Conservation (phyloP, 1,140 invertebrate species). For the Odontomachus brunneus region DNA sequence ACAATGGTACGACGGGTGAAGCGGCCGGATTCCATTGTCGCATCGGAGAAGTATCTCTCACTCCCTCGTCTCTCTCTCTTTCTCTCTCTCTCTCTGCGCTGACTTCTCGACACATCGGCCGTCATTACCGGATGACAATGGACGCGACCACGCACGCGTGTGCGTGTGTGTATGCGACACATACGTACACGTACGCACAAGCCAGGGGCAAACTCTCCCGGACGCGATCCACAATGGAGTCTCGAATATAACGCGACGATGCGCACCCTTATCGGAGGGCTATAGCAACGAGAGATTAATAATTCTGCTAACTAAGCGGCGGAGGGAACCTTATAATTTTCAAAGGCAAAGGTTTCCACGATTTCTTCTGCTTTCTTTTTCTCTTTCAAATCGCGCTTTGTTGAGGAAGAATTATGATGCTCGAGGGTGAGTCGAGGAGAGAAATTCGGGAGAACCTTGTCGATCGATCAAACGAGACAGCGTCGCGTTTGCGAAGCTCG, state of each 20-base stretch:
- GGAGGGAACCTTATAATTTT: not conserved
- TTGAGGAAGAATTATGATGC: not conserved
- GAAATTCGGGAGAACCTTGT: too few species aligned
- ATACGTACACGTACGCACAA: conserved; percentile 36
- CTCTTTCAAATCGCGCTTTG: too few species aligned
- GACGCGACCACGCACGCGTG: conserved; percentile 55
- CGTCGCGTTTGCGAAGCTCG: not conserved
- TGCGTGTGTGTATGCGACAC: too few species aligned
- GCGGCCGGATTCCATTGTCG: conserved; percentile 15
- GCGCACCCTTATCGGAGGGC: not conserved
- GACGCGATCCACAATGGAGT: not conserved
- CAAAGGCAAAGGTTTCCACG: not conserved
- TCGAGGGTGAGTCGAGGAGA: too few species aligned
- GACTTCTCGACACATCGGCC: conserved; percentile 63
- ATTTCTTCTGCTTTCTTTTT: too few species aligned
- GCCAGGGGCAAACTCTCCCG: not conserved
- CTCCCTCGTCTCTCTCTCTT: too few species aligned
- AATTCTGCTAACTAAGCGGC: not conserved
- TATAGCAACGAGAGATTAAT: not conserved
- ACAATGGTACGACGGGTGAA: conserved; percentile 64
- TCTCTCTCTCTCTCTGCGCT: not conserved
- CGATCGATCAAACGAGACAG: too few species aligned
- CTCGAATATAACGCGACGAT: not conserved
- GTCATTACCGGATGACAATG: conserved; percentile 74
- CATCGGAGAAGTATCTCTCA: conserved; percentile 46